Evolutionary conservation across 2,113 vertebrate species (phyloP), one percentile per base, ranked within the genome.

Genomic region (Elgaria multicarinata): DNA sequence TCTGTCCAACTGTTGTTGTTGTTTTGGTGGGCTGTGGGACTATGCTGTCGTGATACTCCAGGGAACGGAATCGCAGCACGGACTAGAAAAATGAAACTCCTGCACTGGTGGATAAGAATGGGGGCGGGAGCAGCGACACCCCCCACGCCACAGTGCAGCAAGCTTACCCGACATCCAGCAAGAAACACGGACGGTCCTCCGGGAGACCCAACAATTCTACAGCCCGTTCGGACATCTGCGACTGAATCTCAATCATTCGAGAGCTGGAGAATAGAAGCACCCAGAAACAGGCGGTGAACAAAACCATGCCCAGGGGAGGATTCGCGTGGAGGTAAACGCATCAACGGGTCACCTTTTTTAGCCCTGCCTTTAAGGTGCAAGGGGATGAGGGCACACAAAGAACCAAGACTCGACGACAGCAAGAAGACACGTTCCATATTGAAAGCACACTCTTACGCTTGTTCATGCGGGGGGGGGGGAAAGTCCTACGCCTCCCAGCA

Each of bases 191-290:
- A 88, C 98, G 97, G 71, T 96, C 98, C 62, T 98, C 97, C 0
- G 98, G 98, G 82, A 99, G 95, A 75, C 90, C 97, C 84, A 99
- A 96, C 55, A 99, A 98, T 95, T 99, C 99, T 72, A 99, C 94
- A 0, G 99, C 99, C 67, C 99, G 97, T 92, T 98, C 98, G 0
- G 99, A 97, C 99, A 99, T 99, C 96, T 98, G 98, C 0, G 97
- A 98, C 97, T 99, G 99, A 90, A 99, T 97, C 92, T 98, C 98
- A 82, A 99, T 98, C 96, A 99, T 98, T 2, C 99, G 98, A 39
- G 99, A 99, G 95, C 99, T 99, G 89, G 31, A 62, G 39, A 79
- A 42, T 12, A 16, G 55, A 94, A 55, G 72, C 67, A 46, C 2
- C 44, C 36, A 6, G 42, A 22, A 39, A 46, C 9, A n/a, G 67